Evolutionary conservation across 2,113 vertebrate species (phyloP).

Genomic region (Eonycteris spelaea): DNA sequence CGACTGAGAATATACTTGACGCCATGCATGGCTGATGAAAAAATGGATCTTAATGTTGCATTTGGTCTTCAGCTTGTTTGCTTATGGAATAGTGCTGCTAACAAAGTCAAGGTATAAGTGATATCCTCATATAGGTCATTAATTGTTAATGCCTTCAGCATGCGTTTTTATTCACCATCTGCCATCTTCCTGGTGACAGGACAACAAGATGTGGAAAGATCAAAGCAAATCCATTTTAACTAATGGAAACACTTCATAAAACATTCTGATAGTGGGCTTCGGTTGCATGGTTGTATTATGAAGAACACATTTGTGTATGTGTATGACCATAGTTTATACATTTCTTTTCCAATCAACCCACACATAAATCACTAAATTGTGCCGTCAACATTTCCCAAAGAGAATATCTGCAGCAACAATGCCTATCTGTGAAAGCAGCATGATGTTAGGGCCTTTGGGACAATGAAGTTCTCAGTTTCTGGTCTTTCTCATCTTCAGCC

Average conservation of each 20-base stretch:
- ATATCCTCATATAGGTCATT: neutral
- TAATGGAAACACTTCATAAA: neutral
- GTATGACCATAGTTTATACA: neutral
- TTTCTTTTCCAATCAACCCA: neutral
- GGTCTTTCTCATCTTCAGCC: conserved; percentile 2
- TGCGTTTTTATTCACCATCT: neutral
- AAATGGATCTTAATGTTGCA: neutral
- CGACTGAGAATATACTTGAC: neutral
- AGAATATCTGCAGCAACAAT: neutral
- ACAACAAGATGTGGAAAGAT: neutral
- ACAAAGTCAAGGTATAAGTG: neutral
- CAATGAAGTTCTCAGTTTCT: neutral
- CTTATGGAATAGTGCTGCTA: neutral
- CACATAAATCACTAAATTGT: neutral
- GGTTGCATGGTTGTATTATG: neutral
- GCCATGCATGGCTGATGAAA: neutral
- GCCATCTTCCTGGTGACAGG: conserved; percentile 38
- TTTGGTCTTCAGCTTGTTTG: conserved; percentile 21
- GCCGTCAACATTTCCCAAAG: neutral
- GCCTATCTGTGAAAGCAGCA: neutral
- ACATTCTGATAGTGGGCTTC: neutral
- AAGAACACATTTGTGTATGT: neutral
- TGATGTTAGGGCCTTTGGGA: neutral
- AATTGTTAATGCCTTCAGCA: neutral
- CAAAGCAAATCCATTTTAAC: neutral